A percentile compares a stretch with the other conserved stretches of the same genome.
phyloP scores from a whole-genome alignment of 2,888 invertebrate genomes.

The Thymelicus sylvestris region DNA sequence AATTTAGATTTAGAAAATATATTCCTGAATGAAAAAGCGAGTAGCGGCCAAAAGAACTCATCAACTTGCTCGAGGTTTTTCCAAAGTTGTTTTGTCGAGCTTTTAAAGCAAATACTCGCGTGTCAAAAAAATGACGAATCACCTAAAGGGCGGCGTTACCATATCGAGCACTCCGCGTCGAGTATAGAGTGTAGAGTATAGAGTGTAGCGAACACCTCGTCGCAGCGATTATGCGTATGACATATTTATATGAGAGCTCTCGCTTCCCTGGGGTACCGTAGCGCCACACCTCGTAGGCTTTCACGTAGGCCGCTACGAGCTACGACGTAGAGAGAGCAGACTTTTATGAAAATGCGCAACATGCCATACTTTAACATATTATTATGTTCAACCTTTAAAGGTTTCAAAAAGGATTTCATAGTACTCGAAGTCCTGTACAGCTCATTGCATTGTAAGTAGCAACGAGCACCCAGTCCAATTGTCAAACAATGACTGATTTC shows the following conservation, averaged over 20 bases:
- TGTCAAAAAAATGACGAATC: constrained; percentile 15
- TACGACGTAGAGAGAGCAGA: constrained; percentile 17
- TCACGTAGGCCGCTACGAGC: constrained; percentile 44
- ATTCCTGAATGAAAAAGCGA: no score
- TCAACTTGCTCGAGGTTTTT: neutral
- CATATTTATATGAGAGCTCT: constrained; percentile 36
- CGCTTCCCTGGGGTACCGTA: constrained; percentile 41
- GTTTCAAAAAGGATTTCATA: neutral
- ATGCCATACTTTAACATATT: no score
- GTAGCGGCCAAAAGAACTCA: no score
- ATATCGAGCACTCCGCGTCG: constrained; percentile 21
- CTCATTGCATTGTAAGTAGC: neutral
- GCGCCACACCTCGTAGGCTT: constrained; percentile 46
- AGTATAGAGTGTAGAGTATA: constrained; percentile 7
- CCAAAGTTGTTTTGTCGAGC: neutral
- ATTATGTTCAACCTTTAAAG: no score
- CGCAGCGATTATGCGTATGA: constrained; percentile 26
- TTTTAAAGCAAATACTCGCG: constrained; percentile 2
- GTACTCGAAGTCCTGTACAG: neutral
- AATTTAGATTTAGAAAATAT: no score
- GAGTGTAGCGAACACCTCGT: constrained; percentile 26
- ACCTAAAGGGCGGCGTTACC: constrained; percentile 9
- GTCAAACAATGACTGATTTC: no score
- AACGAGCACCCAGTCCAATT: no score
- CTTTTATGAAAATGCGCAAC: constrained; percentile 10